phyloP scores from a whole-genome alignment of 2,113 vertebrate species.

The Oreochromis niloticus region DNA sequence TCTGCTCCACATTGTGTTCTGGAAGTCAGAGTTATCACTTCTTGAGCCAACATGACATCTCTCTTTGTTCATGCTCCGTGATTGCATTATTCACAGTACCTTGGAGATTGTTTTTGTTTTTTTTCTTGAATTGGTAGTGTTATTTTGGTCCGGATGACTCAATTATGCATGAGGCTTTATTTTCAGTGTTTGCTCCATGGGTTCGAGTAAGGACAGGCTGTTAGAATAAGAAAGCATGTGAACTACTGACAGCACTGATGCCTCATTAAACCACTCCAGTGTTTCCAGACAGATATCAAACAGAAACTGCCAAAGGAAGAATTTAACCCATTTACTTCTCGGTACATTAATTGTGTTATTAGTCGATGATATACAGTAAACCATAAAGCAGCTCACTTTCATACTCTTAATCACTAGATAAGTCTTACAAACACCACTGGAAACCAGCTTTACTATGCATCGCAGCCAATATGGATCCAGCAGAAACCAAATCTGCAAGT shows the following conservation, averaged over 20 bases:
- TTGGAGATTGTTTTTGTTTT: constrained; percentile 15
- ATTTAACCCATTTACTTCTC: not conserved
- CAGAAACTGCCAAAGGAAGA: not conserved
- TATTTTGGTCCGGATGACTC: constrained; percentile 43
- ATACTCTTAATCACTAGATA: not conserved
- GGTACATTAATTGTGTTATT: not conserved
- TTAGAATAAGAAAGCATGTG: constrained; percentile 1
- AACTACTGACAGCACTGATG: not conserved
- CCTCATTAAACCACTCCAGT: constrained; percentile 16
- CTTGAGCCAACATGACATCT: constrained; percentile 37
- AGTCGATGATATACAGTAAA: not conserved
- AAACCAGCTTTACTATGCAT: not conserved
- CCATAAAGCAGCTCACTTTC: not conserved
- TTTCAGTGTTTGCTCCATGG: constrained; percentile 26
- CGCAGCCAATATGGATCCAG: not conserved
- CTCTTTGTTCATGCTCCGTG: constrained; percentile 21
- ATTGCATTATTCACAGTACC: constrained; percentile 27
- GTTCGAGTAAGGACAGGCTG: constrained; percentile 30
- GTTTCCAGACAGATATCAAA: not conserved
- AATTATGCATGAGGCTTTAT: constrained; percentile 49
- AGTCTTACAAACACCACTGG: not conserved
- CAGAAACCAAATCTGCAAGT: not conserved
- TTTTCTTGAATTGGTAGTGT: constrained; percentile 9
- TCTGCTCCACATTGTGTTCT: not conserved
- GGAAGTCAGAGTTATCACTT: constrained; percentile 26